These are phyloP conservation scores for Palythoa caribaeorum DNA, from an alignment of 92 coral and sea anemone species.

Conservation along the genomic window DNA sequence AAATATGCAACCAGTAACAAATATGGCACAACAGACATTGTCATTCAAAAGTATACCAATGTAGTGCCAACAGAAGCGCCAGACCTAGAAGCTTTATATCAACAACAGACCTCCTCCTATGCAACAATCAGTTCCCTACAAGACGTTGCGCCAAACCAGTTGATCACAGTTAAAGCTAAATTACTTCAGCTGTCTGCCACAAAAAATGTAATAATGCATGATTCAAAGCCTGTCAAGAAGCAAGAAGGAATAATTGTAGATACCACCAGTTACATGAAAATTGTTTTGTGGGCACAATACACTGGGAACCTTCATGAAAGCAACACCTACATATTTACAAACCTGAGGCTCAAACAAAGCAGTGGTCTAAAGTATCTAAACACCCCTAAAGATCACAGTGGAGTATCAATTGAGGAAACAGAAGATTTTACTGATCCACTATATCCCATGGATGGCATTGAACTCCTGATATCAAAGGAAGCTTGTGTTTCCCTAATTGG, in stretches of 20 bases:
- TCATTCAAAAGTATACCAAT: constrained; percentile 16
- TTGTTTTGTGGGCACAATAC: constrained; percentile 26
- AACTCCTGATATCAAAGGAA: constrained; percentile 28
- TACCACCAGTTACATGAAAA: constrained; percentile 39
- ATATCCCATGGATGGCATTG: constrained; percentile 23
- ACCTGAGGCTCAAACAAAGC: constrained; percentile 26
- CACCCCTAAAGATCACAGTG: constrained; percentile 39
- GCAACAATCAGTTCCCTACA: constrained; percentile 30
- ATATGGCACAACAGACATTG: constrained; percentile 44
- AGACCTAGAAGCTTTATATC: constrained; percentile 1
- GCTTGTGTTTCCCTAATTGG: constrained; percentile 7
- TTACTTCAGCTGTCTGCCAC: constrained; percentile 33
- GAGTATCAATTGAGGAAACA: constrained; percentile 19
- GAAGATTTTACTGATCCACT: constrained; percentile 38
- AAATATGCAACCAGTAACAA: constrained; percentile 21
- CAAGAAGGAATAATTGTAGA: constrained; percentile 31
- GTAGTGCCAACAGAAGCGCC: background rate
- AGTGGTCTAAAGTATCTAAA: constrained; percentile 16
- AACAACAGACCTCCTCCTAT: constrained; percentile 4
- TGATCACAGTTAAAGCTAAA: constrained; percentile 36
- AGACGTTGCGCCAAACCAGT: constrained; percentile 37
- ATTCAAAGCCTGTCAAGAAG: constrained; percentile 39
- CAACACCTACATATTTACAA: constrained; percentile 39
- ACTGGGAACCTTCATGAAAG: constrained; percentile 28
- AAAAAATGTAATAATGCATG: constrained; percentile 38